Percentiles rank a stretch among this genome's conserved stretches.
Conservation (phyloP, 1,140 invertebrate genomes). For the Drosophila sproati region DNA sequence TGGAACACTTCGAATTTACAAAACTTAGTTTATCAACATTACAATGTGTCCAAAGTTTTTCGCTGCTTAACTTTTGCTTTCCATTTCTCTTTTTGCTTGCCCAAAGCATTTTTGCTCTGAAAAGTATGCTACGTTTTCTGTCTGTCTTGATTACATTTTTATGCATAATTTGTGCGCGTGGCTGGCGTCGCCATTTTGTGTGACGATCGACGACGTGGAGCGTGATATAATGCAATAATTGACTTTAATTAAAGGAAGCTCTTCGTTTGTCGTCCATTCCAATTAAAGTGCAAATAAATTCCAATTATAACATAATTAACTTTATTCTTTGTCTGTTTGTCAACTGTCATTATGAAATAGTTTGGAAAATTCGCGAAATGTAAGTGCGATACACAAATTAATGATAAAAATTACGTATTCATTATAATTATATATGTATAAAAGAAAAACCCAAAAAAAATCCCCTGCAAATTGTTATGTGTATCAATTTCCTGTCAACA, state of each 20-base stretch:
- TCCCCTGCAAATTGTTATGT: constrained; percentile 12
- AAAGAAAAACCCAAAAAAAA: constrained; percentile 4
- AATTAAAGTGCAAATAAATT: constrained; percentile 42
- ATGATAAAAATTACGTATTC: constrained; percentile 44
- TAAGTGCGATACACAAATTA: constrained; percentile 34
- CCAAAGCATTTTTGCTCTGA: constrained; percentile 6
- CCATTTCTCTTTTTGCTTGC: not conserved
- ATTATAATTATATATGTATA: constrained; percentile 10
- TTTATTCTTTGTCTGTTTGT: not conserved
- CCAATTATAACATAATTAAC: constrained; percentile 13
- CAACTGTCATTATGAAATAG: constrained; percentile 18
- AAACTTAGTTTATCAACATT: constrained; percentile 23
- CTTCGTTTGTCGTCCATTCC: constrained; percentile 13
- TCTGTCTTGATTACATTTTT: constrained; percentile 26
- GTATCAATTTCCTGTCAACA: constrained; percentile 53
- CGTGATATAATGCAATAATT: constrained; percentile 16
- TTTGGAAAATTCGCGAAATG: constrained; percentile 6
- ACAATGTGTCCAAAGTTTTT: constrained; percentile 30
- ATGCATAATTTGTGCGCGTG: constrained; percentile 28
- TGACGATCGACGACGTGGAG: constrained; percentile 11
- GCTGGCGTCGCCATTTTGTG: constrained; percentile 25
- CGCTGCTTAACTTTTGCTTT: not conserved
- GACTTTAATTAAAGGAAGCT: constrained; percentile 5
- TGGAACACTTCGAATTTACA: constrained; percentile 11
- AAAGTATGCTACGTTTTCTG: constrained; percentile 30